A percentile compares a stretch with the other conserved stretches of the same genome.
phyloP scores from a whole-genome alignment of 2,797 vertebrate genomes.

The Euthynnus affinis region DNA sequence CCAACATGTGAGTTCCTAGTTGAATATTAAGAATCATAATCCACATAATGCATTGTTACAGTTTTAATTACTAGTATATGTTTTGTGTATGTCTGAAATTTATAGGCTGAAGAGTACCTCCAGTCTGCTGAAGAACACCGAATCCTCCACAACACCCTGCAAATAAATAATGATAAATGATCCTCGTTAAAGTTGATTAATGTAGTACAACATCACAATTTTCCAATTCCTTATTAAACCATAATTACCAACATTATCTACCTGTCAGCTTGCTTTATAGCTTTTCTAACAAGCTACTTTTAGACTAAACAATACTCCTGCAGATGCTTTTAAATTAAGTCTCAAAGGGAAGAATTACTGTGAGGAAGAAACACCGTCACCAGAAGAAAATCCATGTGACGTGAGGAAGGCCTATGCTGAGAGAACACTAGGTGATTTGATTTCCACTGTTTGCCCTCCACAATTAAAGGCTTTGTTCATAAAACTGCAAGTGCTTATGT shows the following conservation, averaged over 20 bases:
- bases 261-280: not conserved
- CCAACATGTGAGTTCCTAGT: conserved; percentile 61
- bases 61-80: not conserved
- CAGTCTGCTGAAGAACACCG: conserved; percentile 54
- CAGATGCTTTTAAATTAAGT: not conserved
- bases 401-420: not conserved
- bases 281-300: not conserved
- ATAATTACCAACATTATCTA: not conserved
- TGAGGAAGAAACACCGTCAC: not conserved
- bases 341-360: not conserved
- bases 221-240: not conserved
- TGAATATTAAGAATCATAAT: not conserved
- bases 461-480: not conserved
- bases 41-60: not conserved
- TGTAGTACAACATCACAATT: not conserved
- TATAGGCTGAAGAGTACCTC: conserved; percentile 67
- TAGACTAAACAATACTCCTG: not conserved
- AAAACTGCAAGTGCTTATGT: conserved; percentile 12
- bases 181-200: not conserved
- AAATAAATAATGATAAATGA: not conserved
- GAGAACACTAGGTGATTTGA: not conserved
- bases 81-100: conserved; percentile 23
- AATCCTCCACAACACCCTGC: conserved; percentile 27
- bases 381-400: not conserved
- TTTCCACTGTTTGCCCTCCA: too few relatives aligned